phyloP scores from a whole-genome alignment of 2,113 vertebrate genomes.

The Mastomys natalensis region DNA sequence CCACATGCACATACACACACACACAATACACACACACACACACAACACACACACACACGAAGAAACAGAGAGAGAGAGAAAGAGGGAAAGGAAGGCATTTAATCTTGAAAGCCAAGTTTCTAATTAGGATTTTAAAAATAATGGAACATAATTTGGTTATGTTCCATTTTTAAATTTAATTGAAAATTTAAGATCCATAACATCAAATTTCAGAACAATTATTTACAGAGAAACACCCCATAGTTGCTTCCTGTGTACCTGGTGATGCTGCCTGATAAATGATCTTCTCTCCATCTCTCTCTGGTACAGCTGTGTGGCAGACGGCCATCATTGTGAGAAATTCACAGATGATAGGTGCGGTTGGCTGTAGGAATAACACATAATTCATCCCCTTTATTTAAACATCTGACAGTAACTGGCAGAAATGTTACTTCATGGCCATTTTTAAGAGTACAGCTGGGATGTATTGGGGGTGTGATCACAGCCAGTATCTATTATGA shows the following conservation, averaged over 20 bases:
- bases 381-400: not conserved
- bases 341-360: constrained; percentile 96
- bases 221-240: not conserved
- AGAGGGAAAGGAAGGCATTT: not conserved
- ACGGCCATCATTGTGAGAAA: constrained; percentile 99
- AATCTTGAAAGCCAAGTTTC: constrained; percentile 19
- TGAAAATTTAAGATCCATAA: not conserved
- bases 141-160: constrained; percentile 23
- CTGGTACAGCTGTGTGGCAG: constrained; percentile 98
- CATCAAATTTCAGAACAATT: constrained; percentile 30
- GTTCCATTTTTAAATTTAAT: constrained; percentile 27
- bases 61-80: too few species aligned
- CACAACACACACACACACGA: not conserved
- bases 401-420: not conserved
- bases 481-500: not conserved
- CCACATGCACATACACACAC: not conserved
- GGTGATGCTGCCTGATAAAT: constrained; percentile 98
- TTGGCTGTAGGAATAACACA: constrained; percentile 88
- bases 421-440: not conserved
- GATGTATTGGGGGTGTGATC: not conserved
- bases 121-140: not conserved
- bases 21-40: not conserved
- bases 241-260: constrained; percentile 87
- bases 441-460: not conserved
- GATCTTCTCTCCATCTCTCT: constrained; percentile 92